Evolutionary conservation across 64 coral and sea anemone genomes (phyloP).

Genomic region (Actinia equina): DNA sequence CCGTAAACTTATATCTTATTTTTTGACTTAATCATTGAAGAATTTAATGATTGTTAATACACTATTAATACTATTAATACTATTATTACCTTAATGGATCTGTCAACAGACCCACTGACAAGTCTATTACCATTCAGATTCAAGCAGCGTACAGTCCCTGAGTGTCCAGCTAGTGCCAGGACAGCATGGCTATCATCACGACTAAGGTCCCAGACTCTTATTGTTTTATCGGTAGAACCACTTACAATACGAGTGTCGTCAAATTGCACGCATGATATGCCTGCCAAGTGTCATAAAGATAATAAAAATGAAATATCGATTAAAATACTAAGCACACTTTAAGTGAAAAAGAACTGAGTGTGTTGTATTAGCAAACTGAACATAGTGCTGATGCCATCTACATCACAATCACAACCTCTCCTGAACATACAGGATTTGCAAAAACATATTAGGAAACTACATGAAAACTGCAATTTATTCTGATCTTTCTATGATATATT

Average conservation of each 20-base stretch:
- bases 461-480: too few species aligned
- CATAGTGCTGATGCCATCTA: too few species aligned
- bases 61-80: neutral
- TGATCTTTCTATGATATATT: too few species aligned
- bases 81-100: slow-evolving; percentile 78
- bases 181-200: slow-evolving; percentile 71
- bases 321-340: too few species aligned
- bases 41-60: neutral
- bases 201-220: slow-evolving; percentile 88
- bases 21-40: neutral
- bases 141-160: slow-evolving; percentile 87
- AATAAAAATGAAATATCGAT: too few species aligned
- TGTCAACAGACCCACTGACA: slow-evolving; percentile 94
- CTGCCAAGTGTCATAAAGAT: too few species aligned
- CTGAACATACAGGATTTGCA: too few species aligned
- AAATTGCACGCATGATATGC: slow-evolving; percentile 99
- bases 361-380: too few species aligned
- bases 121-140: slow-evolving; percentile 93
- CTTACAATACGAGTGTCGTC: slow-evolving; percentile 97
- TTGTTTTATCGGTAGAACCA: slow-evolving; percentile 96
- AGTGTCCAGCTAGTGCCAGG: slow-evolving; percentile 90
- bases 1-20: too few species aligned
- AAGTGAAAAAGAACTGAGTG: too few species aligned
- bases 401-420: too few species aligned
- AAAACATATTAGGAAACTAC: too few species aligned